phyloP scores from a whole-genome alignment of 1,140 invertebrate genomes.

The Dendroctonus valens region DNA sequence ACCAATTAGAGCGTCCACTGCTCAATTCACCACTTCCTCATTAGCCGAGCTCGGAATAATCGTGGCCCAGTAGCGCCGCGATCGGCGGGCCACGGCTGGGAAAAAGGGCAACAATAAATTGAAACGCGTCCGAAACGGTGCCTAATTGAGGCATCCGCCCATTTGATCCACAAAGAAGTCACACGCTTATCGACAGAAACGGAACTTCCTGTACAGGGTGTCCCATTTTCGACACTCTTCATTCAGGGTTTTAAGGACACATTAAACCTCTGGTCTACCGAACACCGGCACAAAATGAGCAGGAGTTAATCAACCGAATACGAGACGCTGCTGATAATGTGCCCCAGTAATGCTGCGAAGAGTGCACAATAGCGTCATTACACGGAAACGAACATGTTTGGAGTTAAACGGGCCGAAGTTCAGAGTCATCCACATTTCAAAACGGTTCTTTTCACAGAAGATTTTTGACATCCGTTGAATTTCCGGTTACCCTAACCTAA shows the following conservation, averaged over 20 bases:
- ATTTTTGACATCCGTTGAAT: no score
- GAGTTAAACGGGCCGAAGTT: no score
- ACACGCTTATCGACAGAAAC: constrained; percentile 31
- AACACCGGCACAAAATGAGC: no score
- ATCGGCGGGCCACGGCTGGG: background rate
- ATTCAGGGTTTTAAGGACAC: no score
- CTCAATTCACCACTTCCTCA: constrained; percentile 46
- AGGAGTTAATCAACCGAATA: no score
- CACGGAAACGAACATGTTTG: no score
- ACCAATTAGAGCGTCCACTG: constrained; percentile 30
- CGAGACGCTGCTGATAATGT: no score
- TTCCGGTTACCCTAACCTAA: background rate
- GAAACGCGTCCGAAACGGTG: constrained; percentile 25
- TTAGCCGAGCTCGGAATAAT: constrained; percentile 36
- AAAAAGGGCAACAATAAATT: constrained; percentile 17
- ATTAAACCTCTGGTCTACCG: no score
- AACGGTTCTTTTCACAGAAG: no score
- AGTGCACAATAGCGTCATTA: no score
- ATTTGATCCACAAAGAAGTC: constrained; percentile 20
- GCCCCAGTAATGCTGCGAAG: no score
- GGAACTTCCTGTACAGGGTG: background rate
- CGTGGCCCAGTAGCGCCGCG: constrained; percentile 13
- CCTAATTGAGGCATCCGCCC: constrained; percentile 39
- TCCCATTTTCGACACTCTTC: background rate
- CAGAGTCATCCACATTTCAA: no score